Evolutionary conservation across 2,797 vertebrate genomes (phyloP).

Genomic region (Prunella strophiata): DNA sequence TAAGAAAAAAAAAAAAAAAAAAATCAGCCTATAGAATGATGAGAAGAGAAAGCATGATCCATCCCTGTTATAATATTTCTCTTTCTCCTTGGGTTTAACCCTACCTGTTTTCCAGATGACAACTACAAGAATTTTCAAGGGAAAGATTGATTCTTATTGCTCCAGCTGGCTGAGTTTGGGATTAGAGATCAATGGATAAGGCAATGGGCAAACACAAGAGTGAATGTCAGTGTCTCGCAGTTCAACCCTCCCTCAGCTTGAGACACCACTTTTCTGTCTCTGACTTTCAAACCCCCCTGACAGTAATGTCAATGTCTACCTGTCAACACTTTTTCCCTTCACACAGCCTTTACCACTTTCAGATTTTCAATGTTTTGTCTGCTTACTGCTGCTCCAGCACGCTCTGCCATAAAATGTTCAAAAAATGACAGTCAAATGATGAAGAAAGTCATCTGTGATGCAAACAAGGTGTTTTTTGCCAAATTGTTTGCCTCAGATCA

Average conservation of each 20-base stretch:
- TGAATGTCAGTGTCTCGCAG: background rate
- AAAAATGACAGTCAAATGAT: background rate
- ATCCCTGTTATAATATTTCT: background rate
- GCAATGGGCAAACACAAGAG: background rate
- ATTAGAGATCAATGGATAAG: background rate
- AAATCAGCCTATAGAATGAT: background rate
- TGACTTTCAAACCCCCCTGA: background rate
- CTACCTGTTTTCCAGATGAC: background rate
- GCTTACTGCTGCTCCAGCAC: background rate
- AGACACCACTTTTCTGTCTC: background rate
- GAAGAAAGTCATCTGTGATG: conserved; percentile 33
- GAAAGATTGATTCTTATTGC: background rate
- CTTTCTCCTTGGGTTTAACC: background rate
- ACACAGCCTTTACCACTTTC: background rate
- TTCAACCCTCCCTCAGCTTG: background rate
- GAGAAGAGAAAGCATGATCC: background rate
- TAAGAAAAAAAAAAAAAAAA: too few species aligned
- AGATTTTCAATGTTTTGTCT: background rate
- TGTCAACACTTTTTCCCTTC: background rate
- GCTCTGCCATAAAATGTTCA: background rate
- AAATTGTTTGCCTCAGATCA: background rate
- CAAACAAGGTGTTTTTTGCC: background rate
- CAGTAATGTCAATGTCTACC: background rate
- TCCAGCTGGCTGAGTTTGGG: background rate
- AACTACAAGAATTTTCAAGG: background rate